These are phyloP conservation scores for western clawed frog (Xenopus tropicalis) DNA, from an alignment of 2,113 vertebrate species.

Conservation along the genomic window DNA sequence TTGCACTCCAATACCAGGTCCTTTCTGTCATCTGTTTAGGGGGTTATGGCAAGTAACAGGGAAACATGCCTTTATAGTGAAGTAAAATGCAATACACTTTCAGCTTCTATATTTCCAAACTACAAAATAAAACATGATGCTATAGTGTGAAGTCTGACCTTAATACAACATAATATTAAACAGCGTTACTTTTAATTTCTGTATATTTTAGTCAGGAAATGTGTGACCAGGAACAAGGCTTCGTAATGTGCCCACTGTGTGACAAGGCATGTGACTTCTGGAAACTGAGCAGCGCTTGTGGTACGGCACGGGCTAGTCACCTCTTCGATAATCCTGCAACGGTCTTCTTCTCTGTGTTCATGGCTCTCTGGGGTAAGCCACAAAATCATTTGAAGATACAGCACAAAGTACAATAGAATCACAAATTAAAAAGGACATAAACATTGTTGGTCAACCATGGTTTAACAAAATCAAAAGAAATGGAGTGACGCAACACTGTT, in stretches of 20 bases:
- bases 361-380: conserved; percentile 94
- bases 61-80: no score
- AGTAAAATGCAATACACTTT: no score
- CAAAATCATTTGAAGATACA: conserved; percentile 35
- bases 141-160: no score
- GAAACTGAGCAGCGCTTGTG: conserved; percentile 90
- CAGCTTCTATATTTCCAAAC: no score
- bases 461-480: no score
- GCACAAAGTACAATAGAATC: conserved; percentile 15
- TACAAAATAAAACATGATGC: no score
- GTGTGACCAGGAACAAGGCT: conserved; percentile 83
- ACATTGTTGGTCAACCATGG: background rate
- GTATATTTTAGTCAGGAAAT: conserved; percentile 80
- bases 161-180: no score
- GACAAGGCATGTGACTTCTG: conserved; percentile 92
- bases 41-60: no score
- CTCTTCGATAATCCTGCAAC: conserved; percentile 97
- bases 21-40: no score
- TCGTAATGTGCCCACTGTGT: conserved; percentile 97
- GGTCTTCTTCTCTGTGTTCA: conserved; percentile 94
- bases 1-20: no score
- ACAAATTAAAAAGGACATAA: conserved; percentile 31
- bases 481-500: no score
- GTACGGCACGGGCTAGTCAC: conserved; percentile 87
- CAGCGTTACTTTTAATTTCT: conserved; percentile 28